Base-by-base conservation (phyloP, 2,888 invertebrate species). In the Andricus curvator region DNA sequence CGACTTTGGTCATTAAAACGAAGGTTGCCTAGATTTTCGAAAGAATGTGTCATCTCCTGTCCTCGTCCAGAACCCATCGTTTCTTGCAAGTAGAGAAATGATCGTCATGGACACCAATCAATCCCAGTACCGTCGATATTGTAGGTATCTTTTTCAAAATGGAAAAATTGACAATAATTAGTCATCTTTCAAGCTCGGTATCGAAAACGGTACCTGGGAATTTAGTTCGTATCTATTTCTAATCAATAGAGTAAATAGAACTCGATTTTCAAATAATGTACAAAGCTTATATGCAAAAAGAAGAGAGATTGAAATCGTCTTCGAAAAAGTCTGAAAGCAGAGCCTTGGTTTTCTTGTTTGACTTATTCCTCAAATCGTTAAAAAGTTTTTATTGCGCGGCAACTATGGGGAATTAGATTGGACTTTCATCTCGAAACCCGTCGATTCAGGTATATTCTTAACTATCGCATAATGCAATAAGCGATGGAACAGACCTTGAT, bases 61-160 rank as follows among this genome's bases (percentile, higher is more conserved):
- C 83, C 82, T 84, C 84, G 83, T 85, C 85, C 84, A 82, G 81
- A 81, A 83, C 80, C 76, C 67, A 81, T 62, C 68, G 11, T 60
- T 33, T 64, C 76, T 81, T 33, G 13, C 33, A 74, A 20, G 74
- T 56, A 29, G 29, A 88, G 89, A 89, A 81, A 91, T 91, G 91
- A 90, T 90, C 89, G 87, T 87, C 80, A 91, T 91, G 91, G 90
- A 91, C 84, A 86, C 86, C 79, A 80, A 85, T 80, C 85, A 89
- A 60, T 86, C 89, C 68, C 88, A 88, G 77, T 90, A 88, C 84
- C 87, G 86, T 67, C 89, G 88, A 90, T 90, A 90, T 83, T 91
- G 91, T 91, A 90, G 78, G 91, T 90, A 86, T 41, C 29, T 67
- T 56, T 33, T 29, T 33, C 2, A 11, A 44, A 25, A 67, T 15